Conservation (phyloP, 2,888 invertebrate genomes). For the Acleris cristana region DNA sequence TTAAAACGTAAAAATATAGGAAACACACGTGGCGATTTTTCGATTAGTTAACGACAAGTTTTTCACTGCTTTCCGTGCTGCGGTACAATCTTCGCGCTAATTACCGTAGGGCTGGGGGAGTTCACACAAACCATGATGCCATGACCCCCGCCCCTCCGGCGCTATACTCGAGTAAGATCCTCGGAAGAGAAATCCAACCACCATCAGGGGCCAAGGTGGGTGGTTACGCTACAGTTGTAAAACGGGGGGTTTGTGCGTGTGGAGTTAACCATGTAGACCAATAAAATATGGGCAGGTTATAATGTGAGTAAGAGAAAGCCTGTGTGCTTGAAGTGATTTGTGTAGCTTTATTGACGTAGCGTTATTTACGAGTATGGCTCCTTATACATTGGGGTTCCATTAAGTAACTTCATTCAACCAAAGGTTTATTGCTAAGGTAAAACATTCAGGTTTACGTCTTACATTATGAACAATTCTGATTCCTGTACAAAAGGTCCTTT, state of each 20-base stretch:
- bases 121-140: slow-evolving; percentile 38
- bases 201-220: slow-evolving; percentile 43
- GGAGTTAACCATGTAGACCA: slow-evolving; percentile 48
- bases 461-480: not conserved
- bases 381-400: slow-evolving; percentile 2
- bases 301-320: slow-evolving; percentile 49
- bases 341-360: slow-evolving; percentile 37
- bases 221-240: slow-evolving; percentile 50
- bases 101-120: slow-evolving; percentile 39
- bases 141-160: slow-evolving; percentile 37
- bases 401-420: slow-evolving; percentile 6
- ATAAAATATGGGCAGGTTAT: slow-evolving; percentile 52
- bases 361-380: slow-evolving; percentile 16
- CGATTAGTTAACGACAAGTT: slow-evolving; percentile 38
- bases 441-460: not conserved
- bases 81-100: slow-evolving; percentile 45
- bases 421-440: not conserved
- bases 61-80: slow-evolving; percentile 45
- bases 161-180: slow-evolving; percentile 6
- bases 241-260: slow-evolving; percentile 48
- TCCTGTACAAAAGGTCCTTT: too few species aligned
- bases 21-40: slow-evolving; percentile 23
- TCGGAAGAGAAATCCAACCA: slow-evolving; percentile 17
- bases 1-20: not conserved
- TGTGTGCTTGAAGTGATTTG: slow-evolving; percentile 43